Percentiles rank a stretch among this genome's conserved stretches.
Evolutionary conservation across 2,797 vertebrate species (phyloP).

Genomic region (Pangasius krempfi): DNA sequence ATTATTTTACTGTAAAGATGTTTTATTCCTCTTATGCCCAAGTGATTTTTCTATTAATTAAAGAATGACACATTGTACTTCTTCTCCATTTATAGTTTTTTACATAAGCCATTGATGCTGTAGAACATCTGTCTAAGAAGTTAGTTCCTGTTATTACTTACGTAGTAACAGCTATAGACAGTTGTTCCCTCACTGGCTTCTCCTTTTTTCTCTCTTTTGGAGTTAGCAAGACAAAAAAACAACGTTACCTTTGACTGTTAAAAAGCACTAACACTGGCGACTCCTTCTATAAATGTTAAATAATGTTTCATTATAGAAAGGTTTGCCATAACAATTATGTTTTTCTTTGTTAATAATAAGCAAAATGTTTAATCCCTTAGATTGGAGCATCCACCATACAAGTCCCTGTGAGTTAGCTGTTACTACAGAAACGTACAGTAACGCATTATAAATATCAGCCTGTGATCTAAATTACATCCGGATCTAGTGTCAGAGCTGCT

Average conservation of each 20-base stretch:
- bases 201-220: neutral
- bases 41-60: neutral
- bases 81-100: neutral
- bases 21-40: neutral
- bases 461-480: neutral
- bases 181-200: neutral
- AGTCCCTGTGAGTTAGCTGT: neutral
- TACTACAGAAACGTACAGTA: neutral
- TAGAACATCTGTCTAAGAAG: neutral
- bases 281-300: neutral
- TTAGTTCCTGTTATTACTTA: neutral
- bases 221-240: neutral
- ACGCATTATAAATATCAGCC: neutral
- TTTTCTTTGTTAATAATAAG: neutral
- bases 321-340: neutral
- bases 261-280: neutral
- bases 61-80: neutral
- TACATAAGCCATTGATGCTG: neutral
- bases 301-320: neutral
- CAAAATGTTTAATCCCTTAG: neutral
- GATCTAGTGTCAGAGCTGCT: neutral
- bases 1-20: neutral
- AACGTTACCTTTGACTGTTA: neutral
- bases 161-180: neutral
- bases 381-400: neutral